Evolutionary conservation across 1,140 invertebrate genomes (phyloP).

Genomic region (Geopemphigus sp.): DNA sequence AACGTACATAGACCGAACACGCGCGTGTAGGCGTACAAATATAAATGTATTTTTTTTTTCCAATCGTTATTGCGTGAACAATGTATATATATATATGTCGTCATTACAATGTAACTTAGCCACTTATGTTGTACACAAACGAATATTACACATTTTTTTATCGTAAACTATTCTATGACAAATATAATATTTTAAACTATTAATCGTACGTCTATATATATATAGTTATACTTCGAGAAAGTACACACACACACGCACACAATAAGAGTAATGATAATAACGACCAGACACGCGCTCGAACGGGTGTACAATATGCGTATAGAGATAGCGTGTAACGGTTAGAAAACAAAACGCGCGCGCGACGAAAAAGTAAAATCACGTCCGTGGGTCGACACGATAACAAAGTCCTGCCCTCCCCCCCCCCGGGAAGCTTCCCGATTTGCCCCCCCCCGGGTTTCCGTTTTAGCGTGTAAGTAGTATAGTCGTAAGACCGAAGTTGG

Average conservation of each 20-base stretch:
- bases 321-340: too few species aligned
- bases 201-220: neutral
- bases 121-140: constrained; percentile 10
- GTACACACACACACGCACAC: too few species aligned
- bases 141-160: constrained; percentile 12
- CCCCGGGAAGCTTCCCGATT: too few species aligned
- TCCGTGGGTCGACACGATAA: too few species aligned
- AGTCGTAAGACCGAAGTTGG: too few species aligned
- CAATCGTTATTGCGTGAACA: constrained; percentile 17
- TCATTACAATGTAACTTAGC: constrained; percentile 20
- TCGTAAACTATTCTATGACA: constrained; percentile 3
- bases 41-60: constrained; percentile 25
- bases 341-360: too few species aligned
- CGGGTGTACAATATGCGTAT: neutral
- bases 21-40: constrained; percentile 17
- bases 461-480: too few species aligned
- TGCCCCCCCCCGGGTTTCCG: too few species aligned
- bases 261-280: neutral
- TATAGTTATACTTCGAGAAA: neutral
- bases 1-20: too few species aligned
- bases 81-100: neutral
- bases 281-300: neutral
- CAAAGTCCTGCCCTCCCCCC: too few species aligned
- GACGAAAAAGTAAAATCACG: too few species aligned
- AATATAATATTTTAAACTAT: neutral